Conservation (phyloP, 2,888 invertebrate genomes). For the Stenodera caucasica region DNA sequence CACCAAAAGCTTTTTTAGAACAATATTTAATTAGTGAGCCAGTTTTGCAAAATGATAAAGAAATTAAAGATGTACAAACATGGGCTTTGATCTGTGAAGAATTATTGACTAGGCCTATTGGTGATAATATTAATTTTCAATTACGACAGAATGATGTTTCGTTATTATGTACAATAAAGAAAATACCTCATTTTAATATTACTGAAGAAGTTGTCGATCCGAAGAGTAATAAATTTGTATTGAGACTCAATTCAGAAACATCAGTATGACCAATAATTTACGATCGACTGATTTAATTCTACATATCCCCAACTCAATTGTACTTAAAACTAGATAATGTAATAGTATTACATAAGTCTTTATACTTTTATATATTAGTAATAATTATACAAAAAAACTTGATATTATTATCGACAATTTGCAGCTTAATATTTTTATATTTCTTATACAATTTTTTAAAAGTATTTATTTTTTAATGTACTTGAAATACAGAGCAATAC, state of each 20-base stretch:
- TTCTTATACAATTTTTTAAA: background rate
- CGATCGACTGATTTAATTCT: constrained; percentile 51
- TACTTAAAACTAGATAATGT: background rate
- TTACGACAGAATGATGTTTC: constrained; percentile 92
- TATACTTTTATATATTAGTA: background rate
- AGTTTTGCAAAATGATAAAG: constrained; percentile 82
- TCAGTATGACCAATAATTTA: constrained; percentile 77
- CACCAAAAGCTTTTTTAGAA: constrained; percentile 93
- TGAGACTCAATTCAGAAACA: constrained; percentile 93
- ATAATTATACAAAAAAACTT: background rate
- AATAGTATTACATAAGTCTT: background rate
- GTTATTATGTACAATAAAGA: constrained; percentile 81
- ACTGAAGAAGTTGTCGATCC: constrained; percentile 96
- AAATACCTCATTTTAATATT: constrained; percentile 90
- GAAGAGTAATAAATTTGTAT: constrained; percentile 92
- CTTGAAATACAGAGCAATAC: background rate
- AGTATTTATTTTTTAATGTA: constrained; percentile 2
- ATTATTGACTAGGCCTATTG: constrained; percentile 82
- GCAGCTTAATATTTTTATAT: constrained; percentile 16
- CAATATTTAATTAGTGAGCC: constrained; percentile 87
- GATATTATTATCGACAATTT: constrained; percentile 6
- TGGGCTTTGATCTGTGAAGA: constrained; percentile 97
- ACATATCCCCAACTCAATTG: constrained; percentile 13
- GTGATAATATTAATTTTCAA: constrained; percentile 85
- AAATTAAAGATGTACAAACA: constrained; percentile 79